phyloP scores from a whole-genome alignment of 35 echinoderm and acorn worm genomes.

The Antedon bifida region DNA sequence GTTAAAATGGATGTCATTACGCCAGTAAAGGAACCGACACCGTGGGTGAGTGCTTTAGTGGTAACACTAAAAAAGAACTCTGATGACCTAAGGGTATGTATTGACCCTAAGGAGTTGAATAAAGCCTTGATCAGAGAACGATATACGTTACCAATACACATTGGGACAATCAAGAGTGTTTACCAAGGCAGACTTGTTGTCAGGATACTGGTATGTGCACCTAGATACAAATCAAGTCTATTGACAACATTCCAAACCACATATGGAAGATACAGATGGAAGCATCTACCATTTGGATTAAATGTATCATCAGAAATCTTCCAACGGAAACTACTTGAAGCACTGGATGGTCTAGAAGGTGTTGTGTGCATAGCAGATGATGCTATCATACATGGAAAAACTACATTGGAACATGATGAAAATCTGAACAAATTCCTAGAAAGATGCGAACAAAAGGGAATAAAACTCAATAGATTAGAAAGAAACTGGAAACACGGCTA shows the following conservation, averaged over 20 bases:
- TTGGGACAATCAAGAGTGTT: slow-evolving; percentile 25
- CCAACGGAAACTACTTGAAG: slow-evolving; percentile 33
- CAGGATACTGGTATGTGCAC: slow-evolving; percentile 25
- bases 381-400: slow-evolving; percentile 21
- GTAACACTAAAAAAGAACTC: slow-evolving; percentile 8
- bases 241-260: slow-evolving; percentile 52
- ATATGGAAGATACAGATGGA: slow-evolving; percentile 43
- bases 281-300: slow-evolving; percentile 50
- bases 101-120: slow-evolving; percentile 18
- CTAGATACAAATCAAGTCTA: slow-evolving; percentile 43
- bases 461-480: slow-evolving; percentile 13
- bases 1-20: slow-evolving; percentile 5
- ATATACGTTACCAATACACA: slow-evolving; percentile 7
- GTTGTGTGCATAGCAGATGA: slow-evolving; percentile 42
- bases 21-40: slow-evolving; percentile 16
- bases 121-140: slow-evolving; percentile 10
- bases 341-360: slow-evolving; percentile 27
- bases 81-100: slow-evolving; percentile 8
- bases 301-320: slow-evolving; percentile 47
- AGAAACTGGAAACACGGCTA: slow-evolving; percentile 1
- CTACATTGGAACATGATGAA: slow-evolving; percentile 3
- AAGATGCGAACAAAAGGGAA: background rate
- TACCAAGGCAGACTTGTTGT: slow-evolving; percentile 25
- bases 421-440: slow-evolving; percentile 7
- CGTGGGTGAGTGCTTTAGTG: slow-evolving; percentile 17